phyloP scores from a whole-genome alignment of 1,140 invertebrate species.

The Drosophila miranda region DNA sequence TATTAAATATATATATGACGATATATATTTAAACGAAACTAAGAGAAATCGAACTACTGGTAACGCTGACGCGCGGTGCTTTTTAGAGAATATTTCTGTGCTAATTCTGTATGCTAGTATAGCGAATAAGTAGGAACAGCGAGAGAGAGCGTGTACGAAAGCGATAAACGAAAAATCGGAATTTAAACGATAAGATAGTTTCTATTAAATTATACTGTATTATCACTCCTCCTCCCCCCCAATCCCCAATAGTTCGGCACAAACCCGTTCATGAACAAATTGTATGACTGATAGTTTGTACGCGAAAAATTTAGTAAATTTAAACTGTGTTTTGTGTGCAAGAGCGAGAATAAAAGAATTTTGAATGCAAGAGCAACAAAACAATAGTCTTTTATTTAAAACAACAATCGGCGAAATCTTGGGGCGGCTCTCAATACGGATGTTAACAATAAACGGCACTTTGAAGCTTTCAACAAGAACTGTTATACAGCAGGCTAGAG shows the following conservation, averaged over 20 bases:
- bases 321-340: constrained; percentile 74
- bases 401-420: neutral
- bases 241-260: constrained; percentile 54
- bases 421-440: too few species aligned
- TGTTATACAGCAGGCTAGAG: constrained; percentile 24
- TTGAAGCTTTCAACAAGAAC: too few species aligned
- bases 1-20: constrained; percentile 42
- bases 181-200: constrained; percentile 11
- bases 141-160: constrained; percentile 14
- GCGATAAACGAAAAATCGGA: constrained; percentile 1
- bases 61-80: constrained; percentile 76
- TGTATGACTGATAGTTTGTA: constrained; percentile 82
- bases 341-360: constrained; percentile 73
- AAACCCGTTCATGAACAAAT: constrained; percentile 56
- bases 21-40: constrained; percentile 18
- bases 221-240: constrained; percentile 15
- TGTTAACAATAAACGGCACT: too few species aligned
- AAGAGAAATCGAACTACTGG: constrained; percentile 31
- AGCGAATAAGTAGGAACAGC: constrained; percentile 27
- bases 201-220: constrained; percentile 19
- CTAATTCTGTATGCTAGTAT: constrained; percentile 52
- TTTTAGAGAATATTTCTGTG: constrained; percentile 47
- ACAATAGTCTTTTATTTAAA: constrained; percentile 52
- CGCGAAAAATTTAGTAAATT: constrained; percentile 68
- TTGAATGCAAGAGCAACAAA: constrained; percentile 65